These are phyloP conservation scores for Drosophila crucigera DNA, from an alignment of 2,888 invertebrate species.

Conservation along the genomic window DNA sequence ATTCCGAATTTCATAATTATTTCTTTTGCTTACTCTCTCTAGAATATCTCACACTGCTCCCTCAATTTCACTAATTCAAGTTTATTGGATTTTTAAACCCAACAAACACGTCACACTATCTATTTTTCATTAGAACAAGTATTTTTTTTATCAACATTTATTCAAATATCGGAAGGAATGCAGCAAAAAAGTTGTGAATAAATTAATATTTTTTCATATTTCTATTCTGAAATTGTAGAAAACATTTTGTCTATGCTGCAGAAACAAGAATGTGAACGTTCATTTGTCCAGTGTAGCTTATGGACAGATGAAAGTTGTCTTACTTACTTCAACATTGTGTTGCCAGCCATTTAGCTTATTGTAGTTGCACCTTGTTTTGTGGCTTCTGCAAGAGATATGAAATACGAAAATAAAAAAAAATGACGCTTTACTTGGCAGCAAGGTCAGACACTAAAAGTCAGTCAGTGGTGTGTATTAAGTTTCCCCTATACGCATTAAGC, in stretches of 20 bases:
- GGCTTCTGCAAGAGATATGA: constrained; percentile 50
- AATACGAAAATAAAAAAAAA: constrained; percentile 20
- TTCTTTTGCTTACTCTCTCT: background rate
- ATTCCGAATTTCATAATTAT: too few relatives aligned
- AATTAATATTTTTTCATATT: background rate
- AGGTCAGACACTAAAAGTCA: constrained; percentile 62
- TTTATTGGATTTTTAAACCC: background rate
- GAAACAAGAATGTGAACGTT: background rate
- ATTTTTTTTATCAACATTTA: too few relatives aligned
- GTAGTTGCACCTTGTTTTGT: constrained; percentile 40
- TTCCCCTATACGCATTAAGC: constrained; percentile 43
- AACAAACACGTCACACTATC: too few relatives aligned
- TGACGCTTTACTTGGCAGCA: constrained; percentile 35
- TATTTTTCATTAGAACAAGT: too few relatives aligned
- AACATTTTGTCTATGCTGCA: background rate
- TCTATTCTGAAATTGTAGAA: background rate
- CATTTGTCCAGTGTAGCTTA: background rate
- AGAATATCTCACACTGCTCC: background rate
- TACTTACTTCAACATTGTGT: constrained; percentile 58
- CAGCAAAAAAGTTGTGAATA: background rate
- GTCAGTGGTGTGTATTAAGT: constrained; percentile 58
- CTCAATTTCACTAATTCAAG: background rate
- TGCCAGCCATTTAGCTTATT: constrained; percentile 34
- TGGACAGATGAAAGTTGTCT: background rate
- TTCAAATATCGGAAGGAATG: background rate